Evolutionary conservation across 2,113 vertebrate species (phyloP), one percentile per base, ranked within the genome.

Genomic region (Mionectes macconnelli): DNA sequence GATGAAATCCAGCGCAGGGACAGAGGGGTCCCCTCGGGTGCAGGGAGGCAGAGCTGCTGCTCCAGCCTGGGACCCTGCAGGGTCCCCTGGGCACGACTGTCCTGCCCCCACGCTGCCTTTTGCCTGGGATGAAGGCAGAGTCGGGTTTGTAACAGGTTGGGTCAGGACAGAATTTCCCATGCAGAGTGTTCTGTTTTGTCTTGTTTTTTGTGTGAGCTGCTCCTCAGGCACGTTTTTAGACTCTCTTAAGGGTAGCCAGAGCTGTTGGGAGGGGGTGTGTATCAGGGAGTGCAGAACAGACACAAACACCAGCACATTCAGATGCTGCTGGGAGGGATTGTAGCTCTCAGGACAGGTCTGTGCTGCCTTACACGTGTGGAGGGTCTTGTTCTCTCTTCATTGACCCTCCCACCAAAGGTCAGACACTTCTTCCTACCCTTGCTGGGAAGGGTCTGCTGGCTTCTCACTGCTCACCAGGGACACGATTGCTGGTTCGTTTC

Each of bases 261-360:
- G n/a, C 55, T 86, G 37, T 14, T 33, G 21, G 74, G 28, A 30
- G 42, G 9, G 0, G 3, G 74, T 37, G 9, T 10, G 0, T 3
- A 10, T 23, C 60, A 33, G 53, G 3, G 37, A n/a, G 31, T 21
- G 66, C 0, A 28, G 31, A n/a, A 44, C 35, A 33, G 31, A 12
- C 53, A n/a, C 2, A 19, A 42, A 31, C 21, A 10, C 22, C 14
- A 4, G 27, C 1, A 16, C 19, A 14, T 13, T 35, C 42, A 31
- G 50, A 17, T 22, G 4, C 35, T 50, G 44, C 49, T 39, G 59
- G 25, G n/a, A 19, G 45, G 9, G 74, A 16, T 1, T 3, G 17
- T 11, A 37, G 60, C 30, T 5, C 72, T 52, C n/a, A 1, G 76
- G 72, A 17, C 30, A 15, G 79, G 2, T n/a, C 69, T 67, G 62